These are phyloP conservation scores for Leptinotarsa peninsularis DNA, from an alignment of 2,888 invertebrate species.

Conservation along the genomic window DNA sequence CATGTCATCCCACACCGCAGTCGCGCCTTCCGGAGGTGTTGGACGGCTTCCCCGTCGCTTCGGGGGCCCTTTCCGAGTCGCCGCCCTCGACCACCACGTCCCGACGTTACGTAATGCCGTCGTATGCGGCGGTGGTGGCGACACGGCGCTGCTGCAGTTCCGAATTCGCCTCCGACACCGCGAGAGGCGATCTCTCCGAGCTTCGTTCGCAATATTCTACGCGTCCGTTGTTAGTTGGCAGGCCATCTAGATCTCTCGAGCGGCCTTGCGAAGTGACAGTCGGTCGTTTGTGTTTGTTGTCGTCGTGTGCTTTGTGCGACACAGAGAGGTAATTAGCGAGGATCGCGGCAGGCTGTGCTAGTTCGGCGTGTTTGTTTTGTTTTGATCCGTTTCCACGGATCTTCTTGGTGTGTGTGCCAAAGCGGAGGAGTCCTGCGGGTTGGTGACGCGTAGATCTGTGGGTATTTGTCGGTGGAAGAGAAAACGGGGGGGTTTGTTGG, in stretches of 20 bases:
- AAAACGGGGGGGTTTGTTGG: neutral
- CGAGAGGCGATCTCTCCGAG: neutral
- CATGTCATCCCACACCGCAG: slow-evolving; percentile 16
- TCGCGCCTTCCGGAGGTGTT: slow-evolving; percentile 41
- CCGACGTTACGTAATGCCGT: slow-evolving; percentile 57
- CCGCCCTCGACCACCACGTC: slow-evolving; percentile 42
- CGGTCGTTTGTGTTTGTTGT: neutral
- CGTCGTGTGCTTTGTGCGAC: slow-evolving; percentile 1
- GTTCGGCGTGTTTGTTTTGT: neutral
- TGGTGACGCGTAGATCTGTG: neutral
- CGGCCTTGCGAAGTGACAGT: slow-evolving; percentile 2
- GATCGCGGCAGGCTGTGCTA: neutral
- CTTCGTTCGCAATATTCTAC: neutral
- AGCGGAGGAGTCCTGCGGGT: slow-evolving; percentile 8
- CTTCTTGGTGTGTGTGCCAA: slow-evolving; percentile 16
- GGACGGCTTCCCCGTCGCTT: slow-evolving; percentile 45
- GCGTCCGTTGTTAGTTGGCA: neutral
- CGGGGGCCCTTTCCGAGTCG: slow-evolving; percentile 43
- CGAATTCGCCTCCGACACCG: neutral
- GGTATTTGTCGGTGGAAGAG: neutral
- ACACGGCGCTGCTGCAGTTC: slow-evolving; percentile 26
- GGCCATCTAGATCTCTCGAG: slow-evolving; percentile 3
- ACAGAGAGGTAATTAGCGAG: neutral
- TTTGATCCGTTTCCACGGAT: neutral
- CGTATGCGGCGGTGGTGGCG: slow-evolving; percentile 44